Evolutionary conservation across 2,113 vertebrate genomes (phyloP).

Genomic region (Sclerurus mexicanus): DNA sequence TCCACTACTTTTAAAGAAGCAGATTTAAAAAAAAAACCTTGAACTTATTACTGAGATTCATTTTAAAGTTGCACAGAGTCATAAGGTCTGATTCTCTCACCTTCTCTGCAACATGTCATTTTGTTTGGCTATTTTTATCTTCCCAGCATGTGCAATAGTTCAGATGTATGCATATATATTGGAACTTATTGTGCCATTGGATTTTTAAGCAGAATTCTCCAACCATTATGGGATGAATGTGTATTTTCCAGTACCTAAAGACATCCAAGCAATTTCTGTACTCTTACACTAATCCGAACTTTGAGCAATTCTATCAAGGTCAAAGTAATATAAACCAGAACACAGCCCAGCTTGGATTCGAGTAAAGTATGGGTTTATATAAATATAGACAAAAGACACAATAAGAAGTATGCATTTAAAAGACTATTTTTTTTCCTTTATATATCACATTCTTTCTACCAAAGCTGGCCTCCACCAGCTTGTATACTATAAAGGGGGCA

Average conservation of each 20-base stretch:
- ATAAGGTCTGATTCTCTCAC: conserved; percentile 43
- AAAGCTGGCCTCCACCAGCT: neutral
- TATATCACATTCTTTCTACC: neutral
- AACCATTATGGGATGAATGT: conserved; percentile 30
- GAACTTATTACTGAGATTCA: conserved; percentile 63
- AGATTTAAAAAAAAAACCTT: conserved; percentile 17
- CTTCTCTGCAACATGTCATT: conserved; percentile 8
- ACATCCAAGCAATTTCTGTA: conserved; percentile 25
- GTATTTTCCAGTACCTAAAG: conserved; percentile 30
- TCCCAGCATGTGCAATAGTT: conserved; percentile 20
- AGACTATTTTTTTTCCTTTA: neutral
- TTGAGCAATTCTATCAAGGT: conserved; percentile 33
- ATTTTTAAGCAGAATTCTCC: conserved; percentile 60
- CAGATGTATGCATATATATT: conserved; percentile 62
- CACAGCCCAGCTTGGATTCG: neutral
- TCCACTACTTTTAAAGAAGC: conserved; percentile 62
- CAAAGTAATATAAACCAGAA: conserved; percentile 38
- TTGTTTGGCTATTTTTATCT: conserved; percentile 43
- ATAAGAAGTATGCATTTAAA: neutral
- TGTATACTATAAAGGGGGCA: neutral
- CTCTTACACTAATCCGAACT: conserved; percentile 21
- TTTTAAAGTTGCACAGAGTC: conserved; percentile 50
- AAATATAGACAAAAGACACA: neutral
- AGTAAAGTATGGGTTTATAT: neutral
- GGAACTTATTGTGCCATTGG: conserved; percentile 47